Conservation (phyloP, 2,888 invertebrate species). For the Rugalucina vietnamica region DNA sequence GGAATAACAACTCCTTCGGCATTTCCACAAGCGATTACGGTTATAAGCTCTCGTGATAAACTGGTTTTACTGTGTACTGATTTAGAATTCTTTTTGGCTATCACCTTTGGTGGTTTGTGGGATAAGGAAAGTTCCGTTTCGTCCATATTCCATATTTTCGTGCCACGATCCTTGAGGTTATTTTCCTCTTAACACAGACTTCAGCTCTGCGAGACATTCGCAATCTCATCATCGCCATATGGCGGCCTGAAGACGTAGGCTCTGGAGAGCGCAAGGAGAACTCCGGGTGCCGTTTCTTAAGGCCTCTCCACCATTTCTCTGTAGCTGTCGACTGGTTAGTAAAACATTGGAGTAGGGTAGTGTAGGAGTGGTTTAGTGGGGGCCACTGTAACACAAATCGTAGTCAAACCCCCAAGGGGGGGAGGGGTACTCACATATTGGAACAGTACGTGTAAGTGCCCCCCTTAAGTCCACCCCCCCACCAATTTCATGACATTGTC, state of each 20-base stretch:
- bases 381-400: too few species aligned
- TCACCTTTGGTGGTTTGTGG: constrained; percentile 21
- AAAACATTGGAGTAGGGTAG: too few species aligned
- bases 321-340: constrained; percentile 9
- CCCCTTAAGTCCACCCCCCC: too few species aligned
- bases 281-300: constrained; percentile 30
- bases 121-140: constrained; percentile 28
- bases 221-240: constrained; percentile 36
- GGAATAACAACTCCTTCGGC: constrained; percentile 35
- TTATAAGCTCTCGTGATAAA: constrained; percentile 26
- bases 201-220: constrained; percentile 14
- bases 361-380: too few species aligned
- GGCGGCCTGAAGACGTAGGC: constrained; percentile 28
- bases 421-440: too few species aligned
- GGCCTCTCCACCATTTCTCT: constrained; percentile 44
- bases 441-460: too few species aligned
- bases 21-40: constrained; percentile 52
- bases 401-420: too few species aligned
- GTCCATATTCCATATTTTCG: constrained; percentile 53
- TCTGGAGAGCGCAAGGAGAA: constrained; percentile 41
- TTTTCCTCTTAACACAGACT: constrained; percentile 14
- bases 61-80: constrained; percentile 28
- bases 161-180: neutral
- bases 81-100: constrained; percentile 17
- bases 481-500: too few species aligned